Base-by-base conservation (phyloP, 1,140 invertebrate species). In the Hormaphis cornu region DNA sequence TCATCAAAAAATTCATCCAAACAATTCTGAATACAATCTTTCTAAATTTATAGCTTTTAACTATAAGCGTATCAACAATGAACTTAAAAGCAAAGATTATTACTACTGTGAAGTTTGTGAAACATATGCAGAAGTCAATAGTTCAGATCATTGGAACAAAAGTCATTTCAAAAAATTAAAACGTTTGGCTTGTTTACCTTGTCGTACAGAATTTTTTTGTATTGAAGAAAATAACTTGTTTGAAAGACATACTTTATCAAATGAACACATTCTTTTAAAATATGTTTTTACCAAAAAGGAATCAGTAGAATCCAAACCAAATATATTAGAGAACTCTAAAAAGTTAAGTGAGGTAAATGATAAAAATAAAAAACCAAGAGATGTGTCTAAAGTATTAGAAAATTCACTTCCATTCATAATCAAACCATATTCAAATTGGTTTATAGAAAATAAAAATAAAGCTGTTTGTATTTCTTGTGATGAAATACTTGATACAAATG, bases 51-150 rank as follows among this genome's bases (percentile, higher is more conserved):
- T 48, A 14, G 61, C 61, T 48, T 48, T 48, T 35, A 66, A 66
- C 14, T 66, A 50, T 35, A 26, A 66, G 3, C 61, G 61, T 66
- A 66, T 66, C 24, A 33, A 33, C 44, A 48, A 46, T 5, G 14
- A 66, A 20, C 22, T n/a, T 5, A 50, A 66, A 10, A 16, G 28
- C n/a, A 66, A 66, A 66, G n/a, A 48, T 0, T 66, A 50, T 20
- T 66, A 66, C 7, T 66, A 66, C n/a, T 66, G 61, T 66, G 61
- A 48, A 50, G 40, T 26, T 22, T 66, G 61, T 66, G 28, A 44
- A 50, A 66, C 18, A 33, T 48, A 66, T 48, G 61, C 26, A 42
- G 42, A 66, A 50, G 44, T 66, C 1, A 66, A 30, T 66, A 22
- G 33, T 33, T 30, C 59, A 46, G 26, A 48, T 50, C 61, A 66